Percentiles rank a stretch among this genome's conserved stretches.
These are phyloP conservation scores for Mimachlamys varia DNA, from an alignment of 2,888 invertebrate species.

Conservation along the genomic window DNA sequence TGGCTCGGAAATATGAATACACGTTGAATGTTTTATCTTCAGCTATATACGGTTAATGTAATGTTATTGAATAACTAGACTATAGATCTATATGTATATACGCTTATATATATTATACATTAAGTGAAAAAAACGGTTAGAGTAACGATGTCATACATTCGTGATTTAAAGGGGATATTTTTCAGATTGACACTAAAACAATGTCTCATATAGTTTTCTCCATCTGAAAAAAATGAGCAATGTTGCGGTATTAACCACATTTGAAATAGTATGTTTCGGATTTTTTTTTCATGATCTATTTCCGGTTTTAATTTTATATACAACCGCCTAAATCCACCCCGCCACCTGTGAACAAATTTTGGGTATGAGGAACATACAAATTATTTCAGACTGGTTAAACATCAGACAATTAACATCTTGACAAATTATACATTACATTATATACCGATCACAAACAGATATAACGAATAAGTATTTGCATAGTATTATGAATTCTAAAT, in stretches of 20 bases:
- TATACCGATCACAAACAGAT: slow-evolving; percentile 7
- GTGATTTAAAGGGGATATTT: background rate
- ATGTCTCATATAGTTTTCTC: background rate
- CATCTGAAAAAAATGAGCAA: background rate
- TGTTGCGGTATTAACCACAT: background rate
- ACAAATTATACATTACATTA: slow-evolving; percentile 8
- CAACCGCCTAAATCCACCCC: slow-evolving; percentile 31
- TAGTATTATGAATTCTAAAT: slow-evolving; percentile 31
- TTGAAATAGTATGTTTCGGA: background rate
- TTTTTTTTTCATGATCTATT: background rate
- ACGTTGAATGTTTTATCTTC: background rate
- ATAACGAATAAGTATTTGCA: slow-evolving; percentile 13
- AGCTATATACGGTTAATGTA: background rate
- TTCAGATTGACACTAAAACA: background rate
- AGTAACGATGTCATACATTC: background rate
- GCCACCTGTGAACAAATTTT: slow-evolving; percentile 5
- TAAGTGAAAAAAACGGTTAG: background rate
- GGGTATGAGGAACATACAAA: background rate
- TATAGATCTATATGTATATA: background rate
- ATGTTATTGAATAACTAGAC: background rate
- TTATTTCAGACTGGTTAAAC: background rate
- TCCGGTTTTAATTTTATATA: background rate
- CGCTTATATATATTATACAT: slow-evolving; percentile 1
- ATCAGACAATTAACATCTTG: background rate
- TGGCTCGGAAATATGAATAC: slow-evolving; percentile 24